These are phyloP conservation scores for Drosophila nigromelanica DNA, from an alignment of 1,140 invertebrate species.

Conservation along the genomic window DNA sequence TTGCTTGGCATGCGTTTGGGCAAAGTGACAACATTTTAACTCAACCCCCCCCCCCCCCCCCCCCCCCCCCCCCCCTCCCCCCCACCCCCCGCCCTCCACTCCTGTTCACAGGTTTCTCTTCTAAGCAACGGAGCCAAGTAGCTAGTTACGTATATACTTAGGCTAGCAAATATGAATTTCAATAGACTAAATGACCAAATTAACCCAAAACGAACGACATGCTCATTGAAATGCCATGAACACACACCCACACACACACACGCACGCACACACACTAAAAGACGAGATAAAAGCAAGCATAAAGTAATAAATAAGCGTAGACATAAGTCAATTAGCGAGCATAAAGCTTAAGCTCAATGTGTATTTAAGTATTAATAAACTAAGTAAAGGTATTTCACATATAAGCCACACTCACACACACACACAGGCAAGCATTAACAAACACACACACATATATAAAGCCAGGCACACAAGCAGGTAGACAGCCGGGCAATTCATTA, in stretches of 20 bases:
- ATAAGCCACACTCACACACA: conserved; percentile 22
- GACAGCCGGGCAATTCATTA: conserved; percentile 62
- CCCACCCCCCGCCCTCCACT: too few species aligned
- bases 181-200: conserved; percentile 81
- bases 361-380: conserved; percentile 78
- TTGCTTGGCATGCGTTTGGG: conserved; percentile 87
- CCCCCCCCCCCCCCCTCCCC: too few species aligned
- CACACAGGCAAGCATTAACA: not conserved
- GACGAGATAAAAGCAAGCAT: conserved; percentile 26
- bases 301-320: conserved; percentile 33
- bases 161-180: conserved; percentile 64
- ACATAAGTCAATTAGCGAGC: conserved; percentile 75
- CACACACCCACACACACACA: conserved; percentile 16
- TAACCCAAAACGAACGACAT: conserved; percentile 64
- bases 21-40: conserved; percentile 87
- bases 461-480: conserved; percentile 7
- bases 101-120: too few species aligned
- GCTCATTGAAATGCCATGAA: conserved; percentile 77
- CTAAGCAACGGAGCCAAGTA: conserved; percentile 37
- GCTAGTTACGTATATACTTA: conserved; percentile 42
- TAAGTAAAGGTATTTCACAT: conserved; percentile 64
- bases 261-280: not conserved
- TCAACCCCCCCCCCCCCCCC: conserved; percentile 10
- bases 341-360: conserved; percentile 67
- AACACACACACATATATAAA: not conserved